These are phyloP conservation scores for Lordiphosa stackelbergi DNA, from an alignment of 1,140 invertebrate genomes.

Conservation along the genomic window DNA sequence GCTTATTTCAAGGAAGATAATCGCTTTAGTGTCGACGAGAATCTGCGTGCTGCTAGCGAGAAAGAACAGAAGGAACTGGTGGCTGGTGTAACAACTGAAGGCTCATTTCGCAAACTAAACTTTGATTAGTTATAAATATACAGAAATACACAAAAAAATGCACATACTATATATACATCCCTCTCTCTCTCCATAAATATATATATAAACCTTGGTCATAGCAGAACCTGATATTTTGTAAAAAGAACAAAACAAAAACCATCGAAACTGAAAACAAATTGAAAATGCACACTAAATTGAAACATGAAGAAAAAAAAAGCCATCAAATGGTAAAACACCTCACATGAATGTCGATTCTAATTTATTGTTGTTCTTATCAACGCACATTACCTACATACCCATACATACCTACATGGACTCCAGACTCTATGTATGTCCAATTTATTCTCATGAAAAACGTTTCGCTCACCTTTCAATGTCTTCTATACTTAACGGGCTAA, in stretches of 20 bases:
- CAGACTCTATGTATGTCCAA: slow-evolving; percentile 10
- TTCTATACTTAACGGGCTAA: slow-evolving; percentile 59
- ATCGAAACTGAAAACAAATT: slow-evolving; percentile 69
- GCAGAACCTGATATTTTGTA: slow-evolving; percentile 73
- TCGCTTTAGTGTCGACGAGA: slow-evolving; percentile 79
- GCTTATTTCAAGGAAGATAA: slow-evolving; percentile 79
- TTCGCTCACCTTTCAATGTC: slow-evolving; percentile 47
- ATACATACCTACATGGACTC: slow-evolving; percentile 1
- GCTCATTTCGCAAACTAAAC: slow-evolving; percentile 65
- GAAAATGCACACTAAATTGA: slow-evolving; percentile 45
- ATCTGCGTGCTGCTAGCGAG: slow-evolving; percentile 72
- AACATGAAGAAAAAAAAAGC: slow-evolving; percentile 14
- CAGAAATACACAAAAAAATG: slow-evolving; percentile 52
- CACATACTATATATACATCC: slow-evolving; percentile 47
- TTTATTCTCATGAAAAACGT: slow-evolving; percentile 34
- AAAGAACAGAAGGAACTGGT: slow-evolving; percentile 28
- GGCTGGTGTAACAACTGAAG: slow-evolving; percentile 26
- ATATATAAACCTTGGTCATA: slow-evolving; percentile 56
- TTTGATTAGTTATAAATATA: slow-evolving; percentile 56
- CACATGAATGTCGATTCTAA: slow-evolving; percentile 70
- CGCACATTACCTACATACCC: slow-evolving; percentile 36
- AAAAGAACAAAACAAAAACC: slow-evolving; percentile 29
- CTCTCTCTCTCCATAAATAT: slow-evolving; percentile 1
- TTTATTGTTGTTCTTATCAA: slow-evolving; percentile 70
- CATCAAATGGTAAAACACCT: slow-evolving; percentile 65